Evolutionary conservation across 2,113 vertebrate genomes (phyloP), one percentile per base, ranked within the genome.

Genomic region (Pampusana beccarii): DNA sequence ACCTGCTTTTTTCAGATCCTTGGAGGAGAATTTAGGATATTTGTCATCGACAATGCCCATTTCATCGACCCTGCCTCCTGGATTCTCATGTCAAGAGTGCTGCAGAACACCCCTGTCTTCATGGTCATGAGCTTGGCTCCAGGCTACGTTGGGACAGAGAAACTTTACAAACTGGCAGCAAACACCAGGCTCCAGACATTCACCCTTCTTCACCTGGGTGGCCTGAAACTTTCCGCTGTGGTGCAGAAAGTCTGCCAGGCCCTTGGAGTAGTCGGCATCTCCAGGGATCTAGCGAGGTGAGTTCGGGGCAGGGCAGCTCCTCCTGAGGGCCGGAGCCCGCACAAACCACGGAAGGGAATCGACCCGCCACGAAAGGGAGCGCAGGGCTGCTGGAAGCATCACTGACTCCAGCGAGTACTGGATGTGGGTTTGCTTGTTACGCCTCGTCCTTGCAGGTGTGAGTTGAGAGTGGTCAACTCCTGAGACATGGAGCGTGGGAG

Each of bases 11-110:
- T 69, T 42, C 73, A 98, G 97, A 82, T 67, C 17, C 33, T 70
- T 58, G 92, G 64, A 67, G 79, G 42, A 42, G 42, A 44, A 44
- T 18, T 44, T 18, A 17, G 94, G 20, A 78, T 98, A 36, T 96
- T 97, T 50, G 95, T 98, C 51, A 92, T 98, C 5, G 97, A 98
- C 11, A 96, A 98, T 56, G 96, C 95, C n/a, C 97, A 98, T 62
- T 98, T 93, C 62, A 60, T 98, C 6, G 97, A 98, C 16, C 10
- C 11, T 3, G 34, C 86, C 13, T 98, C 97, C 38, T 98, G 97
- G 98, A 33, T 46, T 16, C 95, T 98, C 36, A 40, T 98, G 72
- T 85, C 91, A 50, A 88, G 93, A 29, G 16, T 97, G 21, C 73
- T 95, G 40, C 61, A 3, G 13, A 79, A 16, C 0, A 4, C 94